These are phyloP conservation scores for Dryococelus australis DNA, from an alignment of 2,888 invertebrate species.

Conservation along the genomic window DNA sequence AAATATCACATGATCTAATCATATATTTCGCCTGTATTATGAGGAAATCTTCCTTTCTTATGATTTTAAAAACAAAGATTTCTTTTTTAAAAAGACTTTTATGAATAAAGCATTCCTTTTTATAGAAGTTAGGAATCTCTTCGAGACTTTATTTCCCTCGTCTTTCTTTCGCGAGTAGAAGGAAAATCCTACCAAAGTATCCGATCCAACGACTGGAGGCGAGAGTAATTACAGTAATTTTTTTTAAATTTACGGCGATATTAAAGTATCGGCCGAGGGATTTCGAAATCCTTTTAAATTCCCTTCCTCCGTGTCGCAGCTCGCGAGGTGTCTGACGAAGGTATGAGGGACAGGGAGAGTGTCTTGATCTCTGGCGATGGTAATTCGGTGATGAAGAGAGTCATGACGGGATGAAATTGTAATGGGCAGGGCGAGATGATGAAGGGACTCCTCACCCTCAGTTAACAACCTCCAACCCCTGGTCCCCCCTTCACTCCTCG, in stretches of 20 bases:
- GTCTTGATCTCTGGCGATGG: constrained; percentile 9
- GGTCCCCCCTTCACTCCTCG: no score
- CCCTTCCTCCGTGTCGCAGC: not conserved
- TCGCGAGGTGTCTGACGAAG: not conserved
- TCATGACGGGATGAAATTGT: constrained; percentile 16
- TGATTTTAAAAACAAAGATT: not conserved
- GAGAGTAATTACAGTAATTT: constrained; percentile 10
- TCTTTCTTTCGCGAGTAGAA: not conserved
- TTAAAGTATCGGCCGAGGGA: not conserved
- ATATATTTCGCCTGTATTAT: not conserved
- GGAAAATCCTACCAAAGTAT: constrained; percentile 6
- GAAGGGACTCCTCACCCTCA: not conserved
- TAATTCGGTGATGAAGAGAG: constrained; percentile 16
- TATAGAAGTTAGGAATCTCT: not conserved
- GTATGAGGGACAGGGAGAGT: not conserved
- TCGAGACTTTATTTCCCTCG: not conserved
- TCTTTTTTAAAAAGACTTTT: not conserved
- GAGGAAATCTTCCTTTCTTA: not conserved
- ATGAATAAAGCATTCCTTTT: not conserved
- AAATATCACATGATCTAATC: no score
- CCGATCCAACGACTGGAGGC: not conserved
- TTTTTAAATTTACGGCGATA: constrained; percentile 6
- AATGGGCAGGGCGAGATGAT: constrained; percentile 16
- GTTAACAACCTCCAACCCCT: no score
- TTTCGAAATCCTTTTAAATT: constrained; percentile 7